Conservation (phyloP, 2,888 invertebrate species). For the Helleia helle region DNA sequence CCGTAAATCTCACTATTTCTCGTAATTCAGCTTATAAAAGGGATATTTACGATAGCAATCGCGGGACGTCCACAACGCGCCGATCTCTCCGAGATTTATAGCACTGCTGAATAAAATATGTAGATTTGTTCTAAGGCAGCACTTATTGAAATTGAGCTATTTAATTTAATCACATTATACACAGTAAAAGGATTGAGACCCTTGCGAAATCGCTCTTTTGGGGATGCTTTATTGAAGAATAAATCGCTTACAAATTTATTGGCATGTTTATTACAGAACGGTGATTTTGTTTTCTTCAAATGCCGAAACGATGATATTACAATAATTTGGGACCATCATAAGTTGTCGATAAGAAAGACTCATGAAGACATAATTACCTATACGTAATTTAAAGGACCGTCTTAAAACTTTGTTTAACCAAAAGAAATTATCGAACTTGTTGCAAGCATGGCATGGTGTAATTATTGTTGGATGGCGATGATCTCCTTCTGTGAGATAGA, state of each 20-base stretch:
- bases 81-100: slow-evolving; percentile 41
- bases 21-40: slow-evolving; percentile 9
- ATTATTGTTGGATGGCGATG: no score
- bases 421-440: no score
- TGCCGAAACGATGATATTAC: not conserved
- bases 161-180: slow-evolving; percentile 54
- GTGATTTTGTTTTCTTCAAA: not conserved
- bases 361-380: no score
- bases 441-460: no score
- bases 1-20: not conserved
- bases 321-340: not conserved
- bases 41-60: slow-evolving; percentile 60
- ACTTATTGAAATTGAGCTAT: slow-evolving; percentile 69
- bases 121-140: slow-evolving; percentile 55
- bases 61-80: slow-evolving; percentile 30
- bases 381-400: no score
- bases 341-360: no score
- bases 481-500: no score
- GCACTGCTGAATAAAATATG: slow-evolving; percentile 54
- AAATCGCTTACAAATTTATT: slow-evolving; percentile 19
- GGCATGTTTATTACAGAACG: not conserved
- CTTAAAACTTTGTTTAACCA: no score
- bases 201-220: slow-evolving; percentile 11
- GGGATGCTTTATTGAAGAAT: slow-evolving; percentile 19
- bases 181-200: slow-evolving; percentile 27